These are phyloP conservation scores for Malurus alboscapulatus DNA, from an alignment of 2,113 vertebrate species.

Conservation along the genomic window DNA sequence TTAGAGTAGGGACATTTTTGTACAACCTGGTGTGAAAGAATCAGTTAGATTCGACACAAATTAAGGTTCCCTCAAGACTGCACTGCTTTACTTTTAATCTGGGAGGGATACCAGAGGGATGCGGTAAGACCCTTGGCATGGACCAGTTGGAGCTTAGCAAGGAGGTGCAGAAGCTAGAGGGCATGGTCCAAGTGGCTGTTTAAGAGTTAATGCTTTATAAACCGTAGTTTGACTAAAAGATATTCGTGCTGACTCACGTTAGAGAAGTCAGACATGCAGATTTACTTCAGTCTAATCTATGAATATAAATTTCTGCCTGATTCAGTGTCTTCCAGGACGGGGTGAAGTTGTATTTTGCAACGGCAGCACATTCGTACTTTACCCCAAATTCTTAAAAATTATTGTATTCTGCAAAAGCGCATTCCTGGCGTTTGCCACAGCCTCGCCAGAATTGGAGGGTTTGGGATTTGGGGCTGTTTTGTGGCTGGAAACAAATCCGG, in stretches of 20 bases:
- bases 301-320: background rate
- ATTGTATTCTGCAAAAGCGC: background rate
- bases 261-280: background rate
- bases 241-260: background rate
- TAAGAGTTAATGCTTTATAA: background rate
- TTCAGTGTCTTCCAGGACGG: background rate
- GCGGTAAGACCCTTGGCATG: background rate
- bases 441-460: background rate
- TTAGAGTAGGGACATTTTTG: background rate
- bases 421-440: slow-evolving; percentile 13
- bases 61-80: background rate
- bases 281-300: background rate
- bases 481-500: slow-evolving; percentile 41
- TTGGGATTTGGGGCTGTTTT: background rate
- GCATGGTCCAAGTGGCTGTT: background rate
- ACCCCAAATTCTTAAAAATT: background rate
- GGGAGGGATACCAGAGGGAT: background rate
- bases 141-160: background rate
- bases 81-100: background rate
- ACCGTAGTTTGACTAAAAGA: background rate
- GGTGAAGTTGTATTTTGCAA: background rate
- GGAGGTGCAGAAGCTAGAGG: background rate
- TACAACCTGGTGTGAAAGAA: background rate
- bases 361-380: background rate
- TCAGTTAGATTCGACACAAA: background rate